Evolutionary conservation across 2,888 invertebrate genomes (phyloP).

Genomic region (Lasius fuliginosus): DNA sequence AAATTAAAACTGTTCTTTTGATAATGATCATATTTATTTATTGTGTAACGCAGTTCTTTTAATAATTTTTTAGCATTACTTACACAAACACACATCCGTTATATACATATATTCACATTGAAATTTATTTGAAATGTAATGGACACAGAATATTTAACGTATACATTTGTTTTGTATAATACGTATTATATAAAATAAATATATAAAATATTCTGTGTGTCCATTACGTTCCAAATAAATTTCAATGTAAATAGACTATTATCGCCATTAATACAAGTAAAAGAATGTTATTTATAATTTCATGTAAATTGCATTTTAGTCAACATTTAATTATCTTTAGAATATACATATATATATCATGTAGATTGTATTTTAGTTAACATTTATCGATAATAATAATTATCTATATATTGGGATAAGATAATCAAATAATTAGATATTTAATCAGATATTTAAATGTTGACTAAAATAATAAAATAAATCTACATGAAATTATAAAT

Average conservation of each 20-base stretch:
- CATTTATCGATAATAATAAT: no score
- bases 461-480: background rate
- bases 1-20: background rate
- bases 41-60: background rate
- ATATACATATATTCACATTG: background rate
- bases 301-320: background rate
- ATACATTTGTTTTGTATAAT: no score
- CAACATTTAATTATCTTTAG: background rate
- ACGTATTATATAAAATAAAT: no score
- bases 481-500: background rate
- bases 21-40: background rate
- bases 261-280: background rate
- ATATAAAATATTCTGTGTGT: no score
- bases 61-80: background rate
- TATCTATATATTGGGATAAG: no score
- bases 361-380: no score
- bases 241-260: background rate
- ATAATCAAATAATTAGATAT: no score
- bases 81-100: no score
- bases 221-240: no score
- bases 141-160: no score
- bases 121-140: no score
- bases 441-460: background rate
- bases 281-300: conserved; percentile 7
- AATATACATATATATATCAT: no score